Evolutionary conservation across 2,797 vertebrate species (phyloP), one percentile per base, ranked within the genome.

Genomic region (Melanotaenia trifasciata): DNA sequence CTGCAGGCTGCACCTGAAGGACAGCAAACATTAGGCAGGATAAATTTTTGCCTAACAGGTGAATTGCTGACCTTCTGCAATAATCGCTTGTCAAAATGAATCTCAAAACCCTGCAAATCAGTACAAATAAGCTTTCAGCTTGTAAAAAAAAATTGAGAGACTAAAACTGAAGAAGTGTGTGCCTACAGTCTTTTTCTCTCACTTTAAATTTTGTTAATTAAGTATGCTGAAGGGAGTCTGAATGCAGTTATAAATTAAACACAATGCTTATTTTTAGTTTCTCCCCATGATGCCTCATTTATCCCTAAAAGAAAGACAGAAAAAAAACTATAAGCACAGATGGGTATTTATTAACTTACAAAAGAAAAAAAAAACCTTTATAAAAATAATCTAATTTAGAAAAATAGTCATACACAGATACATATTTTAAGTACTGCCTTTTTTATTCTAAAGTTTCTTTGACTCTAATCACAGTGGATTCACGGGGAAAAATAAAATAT

Each of bases 1-100:
- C 78, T 74, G 64, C 74, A 77, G 78, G 60, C 81, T 89, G 78
- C 68, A 87, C 84, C 84, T 89, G 84, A 91, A 91, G 83, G 81
- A 90, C 81, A 67, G 76, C 67, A 84, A 60, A 80, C 87, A 89
- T 85, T 80, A 87, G 79, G 71, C 56, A 54, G 79, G 77, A 51
- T 78, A 76, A 87, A 88, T 89, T 87, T 65, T 79, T 54, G 8
- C 75, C 75, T 84, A 83, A 56, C 73, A 86, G 81, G 85, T 84
- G 82, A 83, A 85, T 81, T 54, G 74, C 68, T 89, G 85, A 88
- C 86, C 85, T 87, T 90, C 80, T 79, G 67, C 51, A 22, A 67
- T 11, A 38, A 76, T 70, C 72, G 75, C 47, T 69, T 79, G 74
- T 80, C 81, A 84, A 68, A 79, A 85, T 78, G 66, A 75, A 71